phyloP scores from a whole-genome alignment of 2,888 invertebrate genomes.

The Heliconius aoede region DNA sequence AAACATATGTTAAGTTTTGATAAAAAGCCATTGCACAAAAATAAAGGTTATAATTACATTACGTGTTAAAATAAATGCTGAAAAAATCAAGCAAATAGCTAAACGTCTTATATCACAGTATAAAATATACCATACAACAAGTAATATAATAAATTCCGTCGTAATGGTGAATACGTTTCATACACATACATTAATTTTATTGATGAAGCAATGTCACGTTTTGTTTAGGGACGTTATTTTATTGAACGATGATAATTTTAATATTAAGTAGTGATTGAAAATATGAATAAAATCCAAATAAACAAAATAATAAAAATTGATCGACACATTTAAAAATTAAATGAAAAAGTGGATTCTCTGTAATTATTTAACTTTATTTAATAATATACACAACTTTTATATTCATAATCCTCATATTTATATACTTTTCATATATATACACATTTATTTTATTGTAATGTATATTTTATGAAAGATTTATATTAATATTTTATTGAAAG shows the following conservation, averaged over 20 bases:
- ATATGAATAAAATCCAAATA: neutral
- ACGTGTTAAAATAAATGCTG: neutral
- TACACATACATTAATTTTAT: neutral
- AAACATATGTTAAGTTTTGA: neutral
- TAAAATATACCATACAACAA: constrained; percentile 1
- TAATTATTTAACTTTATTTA: neutral
- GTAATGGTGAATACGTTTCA: neutral
- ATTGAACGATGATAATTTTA: neutral
- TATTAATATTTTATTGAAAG: constrained; percentile 1
- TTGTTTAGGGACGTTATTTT: neutral
- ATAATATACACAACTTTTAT: neutral
- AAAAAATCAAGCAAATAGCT: constrained; percentile 11
- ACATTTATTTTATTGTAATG: neutral
- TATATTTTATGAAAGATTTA: too few relatives aligned
- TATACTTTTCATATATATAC: neutral
- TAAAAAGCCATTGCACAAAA: neutral
- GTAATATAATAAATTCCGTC: neutral
- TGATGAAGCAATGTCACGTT: neutral
- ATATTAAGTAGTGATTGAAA: neutral
- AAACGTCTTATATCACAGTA: constrained; percentile 8
- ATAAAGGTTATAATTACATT: neutral
- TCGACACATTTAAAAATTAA: too few relatives aligned
- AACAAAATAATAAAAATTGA: neutral
- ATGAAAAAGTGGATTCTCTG: neutral
- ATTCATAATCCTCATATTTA: neutral